A percentile compares a stretch with the other conserved stretches of the same genome.
These are phyloP conservation scores for Sebastes ruberrimus DNA, from an alignment of 2,797 vertebrate genomes.

Conservation along the genomic window DNA sequence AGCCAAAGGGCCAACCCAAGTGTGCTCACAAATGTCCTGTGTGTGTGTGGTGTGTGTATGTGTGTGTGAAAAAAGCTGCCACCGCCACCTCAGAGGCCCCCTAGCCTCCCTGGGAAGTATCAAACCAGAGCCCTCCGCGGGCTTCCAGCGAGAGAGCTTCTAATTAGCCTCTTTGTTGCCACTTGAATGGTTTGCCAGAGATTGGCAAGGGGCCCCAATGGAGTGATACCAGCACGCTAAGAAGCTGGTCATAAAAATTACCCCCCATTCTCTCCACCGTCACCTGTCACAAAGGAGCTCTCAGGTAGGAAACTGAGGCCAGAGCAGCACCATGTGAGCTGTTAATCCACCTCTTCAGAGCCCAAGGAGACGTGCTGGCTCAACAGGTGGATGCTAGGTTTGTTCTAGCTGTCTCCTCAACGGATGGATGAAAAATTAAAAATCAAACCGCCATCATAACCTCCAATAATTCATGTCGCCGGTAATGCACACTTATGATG, in stretches of 20 bases:
- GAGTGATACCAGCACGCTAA: conserved; percentile 68
- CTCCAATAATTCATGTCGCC: background rate
- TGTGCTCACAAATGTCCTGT: conserved; percentile 66
- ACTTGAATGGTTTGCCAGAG: conserved; percentile 77
- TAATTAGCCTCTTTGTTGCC: conserved; percentile 87
- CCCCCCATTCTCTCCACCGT: conserved; percentile 14
- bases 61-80: conserved; percentile 51
- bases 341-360: conserved; percentile 26
- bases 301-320: conserved; percentile 55
- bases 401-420: background rate
- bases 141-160: conserved; percentile 81
- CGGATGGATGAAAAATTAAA: background rate
- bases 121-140: conserved; percentile 80
- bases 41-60: conserved; percentile 24
- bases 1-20: conserved; percentile 80
- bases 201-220: conserved; percentile 69
- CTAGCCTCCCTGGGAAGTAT: conserved; percentile 85
- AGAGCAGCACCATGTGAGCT: conserved; percentile 6
- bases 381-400: conserved; percentile 40
- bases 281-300: conserved; percentile 69
- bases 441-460: background rate
- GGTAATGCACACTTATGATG: too few species aligned
- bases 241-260: conserved; percentile 68
- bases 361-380: background rate
- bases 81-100: conserved; percentile 76